A percentile compares a stretch with the other conserved stretches of the same genome.
Conservation (phyloP, 2,888 invertebrate genomes). For the Lithophane leautieri region DNA sequence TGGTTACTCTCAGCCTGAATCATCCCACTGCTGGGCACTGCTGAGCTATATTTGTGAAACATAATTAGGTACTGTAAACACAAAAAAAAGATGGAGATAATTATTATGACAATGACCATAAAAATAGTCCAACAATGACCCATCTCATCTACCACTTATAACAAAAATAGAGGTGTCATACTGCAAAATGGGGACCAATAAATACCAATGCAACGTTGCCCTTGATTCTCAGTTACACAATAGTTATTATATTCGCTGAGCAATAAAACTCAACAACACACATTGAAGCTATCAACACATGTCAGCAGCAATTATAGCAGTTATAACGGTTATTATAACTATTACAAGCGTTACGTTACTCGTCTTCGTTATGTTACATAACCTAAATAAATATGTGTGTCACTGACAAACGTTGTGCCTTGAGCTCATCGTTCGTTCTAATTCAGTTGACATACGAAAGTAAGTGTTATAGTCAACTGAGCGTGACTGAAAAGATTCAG, state of each 20-base stretch:
- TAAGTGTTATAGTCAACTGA: slow-evolving; percentile 43
- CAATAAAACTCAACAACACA: slow-evolving; percentile 32
- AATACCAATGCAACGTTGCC: slow-evolving; percentile 4
- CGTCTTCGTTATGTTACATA: slow-evolving; percentile 54
- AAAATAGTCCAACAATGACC: background rate
- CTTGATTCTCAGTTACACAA: slow-evolving; percentile 38
- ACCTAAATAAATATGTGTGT: slow-evolving; percentile 62
- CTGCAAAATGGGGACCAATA: slow-evolving; percentile 8
- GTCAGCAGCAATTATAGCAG: slow-evolving; percentile 59
- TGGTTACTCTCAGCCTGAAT: no score
- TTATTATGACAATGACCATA: background rate
- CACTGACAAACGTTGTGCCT: slow-evolving; percentile 55
- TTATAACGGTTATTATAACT: slow-evolving; percentile 57
- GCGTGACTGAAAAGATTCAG: slow-evolving; percentile 28
- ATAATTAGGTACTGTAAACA: no score
- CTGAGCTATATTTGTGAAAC: no score
- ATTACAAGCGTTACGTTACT: slow-evolving; percentile 56
- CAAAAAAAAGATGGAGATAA: background rate
- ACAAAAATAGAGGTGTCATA: slow-evolving; percentile 6
- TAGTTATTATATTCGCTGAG: slow-evolving; percentile 8
- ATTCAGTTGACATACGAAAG: slow-evolving; percentile 52
- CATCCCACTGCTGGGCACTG: no score
- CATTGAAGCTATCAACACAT: slow-evolving; percentile 57
- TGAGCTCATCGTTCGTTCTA: slow-evolving; percentile 55
- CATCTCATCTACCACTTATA: background rate